Evolutionary conservation across 1,140 invertebrate genomes (phyloP), one percentile per base, ranked within the genome.

Genomic region (Pseudomyrmex cubaensis): DNA sequence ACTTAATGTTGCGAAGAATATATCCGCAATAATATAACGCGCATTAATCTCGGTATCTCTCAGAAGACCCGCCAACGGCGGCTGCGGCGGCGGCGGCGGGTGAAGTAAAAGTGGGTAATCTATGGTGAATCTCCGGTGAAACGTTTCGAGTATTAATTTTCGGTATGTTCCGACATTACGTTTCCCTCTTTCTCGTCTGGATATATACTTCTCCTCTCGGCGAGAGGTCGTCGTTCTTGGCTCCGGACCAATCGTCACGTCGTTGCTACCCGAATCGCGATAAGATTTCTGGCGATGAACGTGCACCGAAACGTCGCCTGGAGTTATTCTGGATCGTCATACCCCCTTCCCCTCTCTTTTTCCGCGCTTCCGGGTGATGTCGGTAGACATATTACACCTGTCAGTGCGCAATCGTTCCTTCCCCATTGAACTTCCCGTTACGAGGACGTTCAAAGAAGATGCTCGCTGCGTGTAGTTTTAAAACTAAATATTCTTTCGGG

Each of bases 271-370:
- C 90, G 87, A 92, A 92, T 92, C 89, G 90, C 90, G 92, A 92
- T 92, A 92, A 93, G 86, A 74, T 91, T 92, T 92, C 89, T 92
- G 91, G 89, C 91, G 90, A 89, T 86, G 87, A 86, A 64, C 66
- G 87, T 80, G 72, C 88, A 82, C 67, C 82, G 85, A 85, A 90
- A 90, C 78, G 87, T 92, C 89, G 91, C 91, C 86, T 85, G 75
- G 84, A 86, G 88, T 92, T 92, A 93, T 92, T 93, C 91, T 90
- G 73, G 83, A 92, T 46, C 87, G 90, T 91, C 90, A 91, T 86
- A 35, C 35, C 5, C 0, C 35, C 35, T 0, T 35, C 35, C 35
- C 35, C 35, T 0, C 5, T 35, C 20, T 1, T 35, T 5, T 35
- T 91, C 85, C 84, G 87, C 85, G 84, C 89, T 91, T 91, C 90